phyloP scores from a whole-genome alignment of 2,113 vertebrate species.

The Piprites chloris region DNA sequence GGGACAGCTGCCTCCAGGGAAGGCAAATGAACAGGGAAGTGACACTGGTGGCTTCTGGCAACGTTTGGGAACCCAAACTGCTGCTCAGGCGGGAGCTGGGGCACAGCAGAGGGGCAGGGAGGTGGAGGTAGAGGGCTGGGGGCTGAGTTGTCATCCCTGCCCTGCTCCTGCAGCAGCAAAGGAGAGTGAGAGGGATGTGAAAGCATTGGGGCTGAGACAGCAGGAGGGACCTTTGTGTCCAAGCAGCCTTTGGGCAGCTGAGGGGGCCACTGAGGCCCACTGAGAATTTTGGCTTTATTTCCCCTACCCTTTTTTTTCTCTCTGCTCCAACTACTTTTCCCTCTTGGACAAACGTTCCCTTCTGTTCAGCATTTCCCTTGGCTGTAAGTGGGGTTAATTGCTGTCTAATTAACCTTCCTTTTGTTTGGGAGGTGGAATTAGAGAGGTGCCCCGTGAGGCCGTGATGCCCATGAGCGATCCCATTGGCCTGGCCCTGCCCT shows the following conservation, averaged over 20 bases:
- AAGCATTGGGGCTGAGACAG: neutral
- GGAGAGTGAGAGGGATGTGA: fast-evolving
- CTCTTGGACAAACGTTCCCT: neutral
- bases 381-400: neutral
- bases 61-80: fast-evolving
- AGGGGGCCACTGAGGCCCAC: neutral
- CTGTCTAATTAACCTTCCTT: neutral
- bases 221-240: fast-evolving
- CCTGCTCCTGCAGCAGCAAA: neutral
- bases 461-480: neutral
- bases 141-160: neutral
- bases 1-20: neutral
- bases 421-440: neutral
- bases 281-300: neutral
- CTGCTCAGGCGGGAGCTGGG: neutral
- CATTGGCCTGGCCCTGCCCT: neutral
- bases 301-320: neutral
- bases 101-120: neutral
- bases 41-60: neutral
- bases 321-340: neutral
- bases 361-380: neutral
- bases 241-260: fast-evolving
- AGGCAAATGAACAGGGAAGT: neutral
- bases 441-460: neutral
- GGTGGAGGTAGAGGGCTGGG: neutral